Evolutionary conservation across 2,888 invertebrate genomes (phyloP), one percentile per base, ranked within the genome.

Genomic region (Himalopsyche tibetana): DNA sequence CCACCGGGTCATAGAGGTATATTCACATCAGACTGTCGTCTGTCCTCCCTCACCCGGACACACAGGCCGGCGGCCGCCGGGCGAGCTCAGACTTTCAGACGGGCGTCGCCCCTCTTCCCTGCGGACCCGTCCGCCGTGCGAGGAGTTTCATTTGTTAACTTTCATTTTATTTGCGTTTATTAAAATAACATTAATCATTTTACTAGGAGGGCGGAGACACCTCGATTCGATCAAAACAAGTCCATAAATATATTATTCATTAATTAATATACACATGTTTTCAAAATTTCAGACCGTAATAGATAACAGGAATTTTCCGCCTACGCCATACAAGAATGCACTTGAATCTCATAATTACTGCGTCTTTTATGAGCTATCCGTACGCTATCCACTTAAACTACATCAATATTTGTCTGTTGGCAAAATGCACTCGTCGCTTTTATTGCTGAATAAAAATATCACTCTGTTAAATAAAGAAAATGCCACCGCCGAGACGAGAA

Each of bases 371-470:
- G 90, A 85, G 85, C 86, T 88, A 88, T 80, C 55, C 86, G 56
- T 87, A 85, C 40, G n/a, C 82, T 79, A 83, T 80, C 19, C 40
- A 15, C 69, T 69, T 84, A 84, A 63, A 81, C 91, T 91, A 91
- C 74, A 74, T 51, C 91, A 91, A 81, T 82, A 86, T 85, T 91
- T 90, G 90, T 90, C 91, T 91, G 90, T 90, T 90, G 90, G 91
- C 91, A 92, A 93, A 93, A 93, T 93, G 93, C 93, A 92, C 92
- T 92, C 92, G 56, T 85, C 82, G 80, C 90, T 90, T 91, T 93
- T 93, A 93, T 93, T 93, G 93, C 93, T 93, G 92, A 91, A 92
- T 92, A 91, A 92, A 91, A 93, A 93, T 93, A 93, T 93, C 93
- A 93, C 93, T 93, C 92, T 84, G 84, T 80, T 69, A 40, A 85